phyloP scores from a whole-genome alignment of 2,797 vertebrate species.

The Chloroceryle inda region DNA sequence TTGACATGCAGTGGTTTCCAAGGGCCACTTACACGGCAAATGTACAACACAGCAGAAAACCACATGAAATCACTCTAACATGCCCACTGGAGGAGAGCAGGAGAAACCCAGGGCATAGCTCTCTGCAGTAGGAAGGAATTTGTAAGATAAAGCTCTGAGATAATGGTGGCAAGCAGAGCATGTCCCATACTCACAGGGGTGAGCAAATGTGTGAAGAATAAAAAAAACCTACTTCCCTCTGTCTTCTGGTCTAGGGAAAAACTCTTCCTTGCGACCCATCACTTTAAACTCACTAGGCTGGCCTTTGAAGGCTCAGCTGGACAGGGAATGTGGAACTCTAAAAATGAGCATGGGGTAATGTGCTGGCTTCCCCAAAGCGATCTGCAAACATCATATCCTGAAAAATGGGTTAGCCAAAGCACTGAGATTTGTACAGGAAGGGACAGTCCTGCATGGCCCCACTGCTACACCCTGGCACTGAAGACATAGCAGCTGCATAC shows the following conservation, averaged over 20 bases:
- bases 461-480: background rate
- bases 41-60: background rate
- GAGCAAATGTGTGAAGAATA: background rate
- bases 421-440: background rate
- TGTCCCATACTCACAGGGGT: background rate
- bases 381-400: background rate
- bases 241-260: background rate
- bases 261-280: background rate
- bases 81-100: background rate
- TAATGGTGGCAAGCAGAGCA: background rate
- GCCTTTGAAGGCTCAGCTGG: background rate
- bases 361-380: background rate
- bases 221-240: background rate
- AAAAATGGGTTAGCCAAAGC: background rate
- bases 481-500: background rate
- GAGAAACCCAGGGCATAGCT: background rate
- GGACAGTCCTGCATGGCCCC: background rate
- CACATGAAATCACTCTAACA: background rate
- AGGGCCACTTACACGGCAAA: fast-evolving
- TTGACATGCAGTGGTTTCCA: background rate
- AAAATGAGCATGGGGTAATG: background rate
- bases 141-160: background rate
- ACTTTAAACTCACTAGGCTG: background rate
- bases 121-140: background rate
- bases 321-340: fast-evolving